Base-by-base conservation (phyloP, 2,113 vertebrate genomes). In the Gnathonemus longibarbis region DNA sequence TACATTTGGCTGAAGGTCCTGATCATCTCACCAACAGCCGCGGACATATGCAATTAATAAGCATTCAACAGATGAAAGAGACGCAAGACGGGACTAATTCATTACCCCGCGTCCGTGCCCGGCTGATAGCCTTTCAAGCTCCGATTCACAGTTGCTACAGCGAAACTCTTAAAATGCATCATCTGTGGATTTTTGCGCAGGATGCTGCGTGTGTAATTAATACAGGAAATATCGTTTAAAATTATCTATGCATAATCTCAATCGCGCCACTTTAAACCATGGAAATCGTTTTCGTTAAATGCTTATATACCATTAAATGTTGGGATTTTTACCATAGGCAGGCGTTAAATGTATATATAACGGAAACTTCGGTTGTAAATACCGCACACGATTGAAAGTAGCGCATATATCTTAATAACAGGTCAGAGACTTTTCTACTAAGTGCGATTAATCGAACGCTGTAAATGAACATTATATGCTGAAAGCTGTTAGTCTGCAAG, bases 31-130 rank as follows among this genome's bases (percentile, higher is more conserved):
- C 83, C 80, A 86, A 86, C 91, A 92, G 70, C 88, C 24, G 62
- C 89, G 90, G 90, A 92, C 93, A 92, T 91, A 70, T 92, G 92
- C 91, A 89, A 91, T 91, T 89, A 91, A 92, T 92, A 91, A 92
- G 89, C 35, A 53, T 52, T 46, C 50, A 31, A 31, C 66, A 91
- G 84, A 90, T 90, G 88, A 91, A 92, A 91, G 85, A 89, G 70
- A 70, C 86, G 87, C 35, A n/a, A 87, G n/a, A 42, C 31, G 35
- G 35, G 35, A 27, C 50, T 19, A 62, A 83, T 90, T 80, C 90
- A 84, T 90, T 48, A 62, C 27, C 15, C 15, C 1, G 9, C 21
- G 31, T 45, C 39, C 50, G n/a, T 56, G 74, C 39, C 24, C 8
- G 70, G 10, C 70, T 88, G 52, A 24, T 48, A 88, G 24, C 86